These are phyloP conservation scores for Bursaphelenchus mucronatus DNA, from an alignment of 1,140 invertebrate genomes.

Conservation along the genomic window DNA sequence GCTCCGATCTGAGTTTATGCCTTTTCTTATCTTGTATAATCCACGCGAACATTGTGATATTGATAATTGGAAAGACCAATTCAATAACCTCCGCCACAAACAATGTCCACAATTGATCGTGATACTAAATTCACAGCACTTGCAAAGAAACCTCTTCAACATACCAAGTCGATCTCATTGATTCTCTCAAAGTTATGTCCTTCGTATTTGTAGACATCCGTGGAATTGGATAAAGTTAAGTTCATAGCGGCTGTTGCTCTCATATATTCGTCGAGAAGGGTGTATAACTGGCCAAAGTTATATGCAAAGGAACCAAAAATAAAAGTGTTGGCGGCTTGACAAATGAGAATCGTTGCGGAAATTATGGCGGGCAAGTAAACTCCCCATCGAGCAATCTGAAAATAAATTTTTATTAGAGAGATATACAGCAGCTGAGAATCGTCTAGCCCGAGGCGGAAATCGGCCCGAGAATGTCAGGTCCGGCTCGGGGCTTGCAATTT, in stretches of 20 bases:
- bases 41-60: constrained; percentile 50
- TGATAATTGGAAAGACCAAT: constrained; percentile 45
- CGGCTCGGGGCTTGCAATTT: too few relatives aligned
- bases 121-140: constrained; percentile 43
- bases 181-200: constrained; percentile 45
- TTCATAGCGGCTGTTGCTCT: constrained; percentile 43
- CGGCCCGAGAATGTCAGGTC: too few relatives aligned
- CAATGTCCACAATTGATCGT: constrained; percentile 52
- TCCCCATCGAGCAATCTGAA: constrained; percentile 47
- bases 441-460: too few relatives aligned
- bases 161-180: constrained; percentile 49
- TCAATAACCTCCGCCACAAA: constrained; percentile 51
- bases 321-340: constrained; percentile 51
- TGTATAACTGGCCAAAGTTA: constrained; percentile 51
- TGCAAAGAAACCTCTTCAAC: neutral
- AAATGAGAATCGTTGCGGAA: constrained; percentile 48
- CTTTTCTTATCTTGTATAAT: constrained; percentile 44
- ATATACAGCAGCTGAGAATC: constrained; percentile 2
- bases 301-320: constrained; percentile 49
- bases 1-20: constrained; percentile 26
- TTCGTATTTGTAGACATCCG: constrained; percentile 38
- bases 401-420: constrained; percentile 21
- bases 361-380: constrained; percentile 46
- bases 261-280: constrained; percentile 50
- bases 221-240: constrained; percentile 41